Evolutionary conservation across 2,797 vertebrate genomes (phyloP).

Genomic region (Crax fasciolata): DNA sequence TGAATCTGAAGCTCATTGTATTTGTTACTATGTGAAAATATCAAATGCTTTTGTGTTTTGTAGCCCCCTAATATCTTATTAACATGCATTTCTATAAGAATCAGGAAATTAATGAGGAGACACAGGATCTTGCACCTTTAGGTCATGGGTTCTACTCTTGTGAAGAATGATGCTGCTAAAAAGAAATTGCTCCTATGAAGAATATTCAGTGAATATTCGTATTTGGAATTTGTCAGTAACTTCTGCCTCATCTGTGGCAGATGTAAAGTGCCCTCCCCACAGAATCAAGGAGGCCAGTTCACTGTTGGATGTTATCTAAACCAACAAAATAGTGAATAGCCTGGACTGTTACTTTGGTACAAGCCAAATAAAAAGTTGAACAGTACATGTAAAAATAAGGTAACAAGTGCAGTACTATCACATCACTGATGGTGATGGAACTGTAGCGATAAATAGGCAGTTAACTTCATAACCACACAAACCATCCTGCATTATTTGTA

Average conservation of each 20-base stretch:
- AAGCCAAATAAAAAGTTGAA: background rate
- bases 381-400: background rate
- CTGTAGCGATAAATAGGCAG: background rate
- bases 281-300: background rate
- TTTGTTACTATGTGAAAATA: background rate
- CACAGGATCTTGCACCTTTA: background rate
- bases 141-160: background rate
- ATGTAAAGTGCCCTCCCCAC: background rate
- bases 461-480: slow-evolving; percentile 7
- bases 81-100: background rate
- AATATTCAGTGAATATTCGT: background rate
- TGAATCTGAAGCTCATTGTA: background rate
- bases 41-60: background rate
- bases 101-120: background rate
- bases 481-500: background rate
- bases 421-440: background rate
- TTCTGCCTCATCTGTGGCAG: background rate
- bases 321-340: background rate
- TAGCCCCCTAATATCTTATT: background rate
- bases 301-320: background rate
- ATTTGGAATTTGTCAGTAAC: background rate
- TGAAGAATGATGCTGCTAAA: background rate
- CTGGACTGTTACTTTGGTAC: background rate
- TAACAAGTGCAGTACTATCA: background rate
- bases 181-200: background rate